These are phyloP conservation scores for Catocala sponsa DNA, from an alignment of 2,888 invertebrate species.

Conservation along the genomic window DNA sequence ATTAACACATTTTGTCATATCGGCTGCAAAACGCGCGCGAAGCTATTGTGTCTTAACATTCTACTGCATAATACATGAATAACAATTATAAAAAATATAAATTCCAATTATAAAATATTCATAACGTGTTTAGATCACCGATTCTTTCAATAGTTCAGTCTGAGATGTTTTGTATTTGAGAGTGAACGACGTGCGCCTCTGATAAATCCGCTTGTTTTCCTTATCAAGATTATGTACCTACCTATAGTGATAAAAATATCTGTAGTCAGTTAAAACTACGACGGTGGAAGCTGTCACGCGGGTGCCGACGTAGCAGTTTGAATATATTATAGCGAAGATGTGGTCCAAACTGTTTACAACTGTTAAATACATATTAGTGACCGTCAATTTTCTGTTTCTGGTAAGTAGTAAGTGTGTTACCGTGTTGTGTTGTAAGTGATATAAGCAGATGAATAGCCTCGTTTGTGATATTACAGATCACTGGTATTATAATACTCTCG, in stretches of 20 bases:
- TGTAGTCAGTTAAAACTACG: conserved; percentile 65
- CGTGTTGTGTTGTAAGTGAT: conserved; percentile 10
- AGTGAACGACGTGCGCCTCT: conserved; percentile 41
- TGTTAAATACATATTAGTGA: conserved; percentile 78
- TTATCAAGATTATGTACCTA: conserved; percentile 81
- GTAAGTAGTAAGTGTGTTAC: conserved; percentile 64
- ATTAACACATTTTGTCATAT: conserved; percentile 47
- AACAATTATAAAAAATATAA: neutral
- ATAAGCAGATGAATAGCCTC: conserved; percentile 19
- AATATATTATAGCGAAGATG: conserved; percentile 67
- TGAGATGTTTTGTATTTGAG: conserved; percentile 28
- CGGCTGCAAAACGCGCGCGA: conserved; percentile 32
- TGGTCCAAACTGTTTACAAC: conserved; percentile 81
- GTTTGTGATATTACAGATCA: conserved; percentile 88
- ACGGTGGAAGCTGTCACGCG: conserved; percentile 65
- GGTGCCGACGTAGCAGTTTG: conserved; percentile 37
- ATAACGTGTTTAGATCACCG: neutral
- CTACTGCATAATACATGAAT: neutral
- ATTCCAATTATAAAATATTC: neutral
- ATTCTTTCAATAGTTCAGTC: conserved; percentile 24
- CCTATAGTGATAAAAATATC: conserved; percentile 80
- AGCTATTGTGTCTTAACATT: conserved; percentile 34
- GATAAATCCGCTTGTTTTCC: conserved; percentile 80
- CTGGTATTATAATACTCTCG: conserved; percentile 92
- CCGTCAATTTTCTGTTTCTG: conserved; percentile 79